Evolutionary conservation across 1,140 invertebrate species (phyloP), one percentile per base, ranked within the genome.

Genomic region (Zophobas morio): DNA sequence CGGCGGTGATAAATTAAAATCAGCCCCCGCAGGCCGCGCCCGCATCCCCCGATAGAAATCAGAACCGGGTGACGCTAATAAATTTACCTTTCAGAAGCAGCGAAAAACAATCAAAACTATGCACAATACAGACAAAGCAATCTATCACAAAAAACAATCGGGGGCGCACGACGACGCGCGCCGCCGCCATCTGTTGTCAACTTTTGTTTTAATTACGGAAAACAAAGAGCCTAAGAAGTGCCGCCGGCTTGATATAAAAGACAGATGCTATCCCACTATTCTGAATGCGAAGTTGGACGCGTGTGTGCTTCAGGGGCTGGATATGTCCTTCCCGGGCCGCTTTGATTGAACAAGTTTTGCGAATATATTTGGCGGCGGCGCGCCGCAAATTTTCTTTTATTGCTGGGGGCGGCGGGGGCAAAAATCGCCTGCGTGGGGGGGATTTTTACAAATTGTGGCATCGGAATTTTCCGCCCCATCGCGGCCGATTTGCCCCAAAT

Each of bases 71-170:
- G 81, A 81, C 81, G 80, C 78, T 84, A 84, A 84, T 84, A 85
- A 85, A 85, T 85, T 84, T 78, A 84, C 83, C 84, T 83, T 83
- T 84, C 83, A 83, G 82, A 71, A 80, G 78, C 79, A 81, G 74
- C 79, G 81, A 84, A 84, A 85, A 84, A 84, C 82, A 85, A 84
- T 83, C 82, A 84, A 84, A 85, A 84, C 83, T 85, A 83, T 83
- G 83, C 83, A 84, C 84, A 85, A 85, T 82, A 84, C 81, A 82
- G 81, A 84, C 82, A 81, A 82, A 81, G 83, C 83, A 83, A 85
- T 85, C 84, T 84, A 85, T 85, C 84, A 84, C 81, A 85, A 85
- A 85, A 85, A 85, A 85, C 84, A 84, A 85, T 85, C 81, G 82
- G 78, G 74, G 40, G 72, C 76, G 75, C 47, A 72, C 73, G 76